Evolutionary conservation across 1,140 invertebrate genomes (phyloP).

Genomic region (Drosophila kohkoa): DNA sequence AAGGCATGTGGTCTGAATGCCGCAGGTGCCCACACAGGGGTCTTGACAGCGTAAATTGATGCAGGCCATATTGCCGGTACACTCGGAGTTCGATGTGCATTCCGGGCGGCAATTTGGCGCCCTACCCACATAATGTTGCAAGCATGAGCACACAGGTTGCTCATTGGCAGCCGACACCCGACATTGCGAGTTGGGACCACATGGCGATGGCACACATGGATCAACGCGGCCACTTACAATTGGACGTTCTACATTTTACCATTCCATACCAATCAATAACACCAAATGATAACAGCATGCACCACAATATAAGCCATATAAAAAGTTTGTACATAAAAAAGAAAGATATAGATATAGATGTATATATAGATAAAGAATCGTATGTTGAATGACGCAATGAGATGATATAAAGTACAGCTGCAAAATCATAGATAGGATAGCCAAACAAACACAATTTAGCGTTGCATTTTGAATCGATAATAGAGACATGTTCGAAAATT

Average conservation of each 20-base stretch:
- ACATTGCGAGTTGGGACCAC: constrained; percentile 93
- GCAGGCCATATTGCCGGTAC: constrained; percentile 90
- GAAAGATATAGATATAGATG: constrained; percentile 60
- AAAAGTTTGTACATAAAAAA: constrained; percentile 69
- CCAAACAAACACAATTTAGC: not conserved
- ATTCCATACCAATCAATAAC: constrained; percentile 34
- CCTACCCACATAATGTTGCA: constrained; percentile 89
- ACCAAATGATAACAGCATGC: constrained; percentile 71
- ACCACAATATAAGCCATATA: constrained; percentile 71
- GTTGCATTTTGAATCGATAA: not conserved
- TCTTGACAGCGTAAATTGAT: constrained; percentile 90
- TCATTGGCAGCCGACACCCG: constrained; percentile 87
- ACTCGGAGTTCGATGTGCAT: constrained; percentile 91
- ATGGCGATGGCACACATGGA: constrained; percentile 91
- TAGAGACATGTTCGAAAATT: not conserved
- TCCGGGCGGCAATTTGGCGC: constrained; percentile 92
- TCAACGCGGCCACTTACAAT: constrained; percentile 85
- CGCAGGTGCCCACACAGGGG: constrained; percentile 92
- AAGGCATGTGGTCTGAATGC: constrained; percentile 88
- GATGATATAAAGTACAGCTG: constrained; percentile 32
- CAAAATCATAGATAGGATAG: not conserved
- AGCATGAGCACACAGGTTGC: constrained; percentile 91
- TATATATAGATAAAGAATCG: constrained; percentile 48
- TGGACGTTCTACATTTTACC: constrained; percentile 84
- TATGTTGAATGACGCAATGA: constrained; percentile 27